Conservation (phyloP, 2,113 vertebrate species). For the Chlamydotis undulata region DNA sequence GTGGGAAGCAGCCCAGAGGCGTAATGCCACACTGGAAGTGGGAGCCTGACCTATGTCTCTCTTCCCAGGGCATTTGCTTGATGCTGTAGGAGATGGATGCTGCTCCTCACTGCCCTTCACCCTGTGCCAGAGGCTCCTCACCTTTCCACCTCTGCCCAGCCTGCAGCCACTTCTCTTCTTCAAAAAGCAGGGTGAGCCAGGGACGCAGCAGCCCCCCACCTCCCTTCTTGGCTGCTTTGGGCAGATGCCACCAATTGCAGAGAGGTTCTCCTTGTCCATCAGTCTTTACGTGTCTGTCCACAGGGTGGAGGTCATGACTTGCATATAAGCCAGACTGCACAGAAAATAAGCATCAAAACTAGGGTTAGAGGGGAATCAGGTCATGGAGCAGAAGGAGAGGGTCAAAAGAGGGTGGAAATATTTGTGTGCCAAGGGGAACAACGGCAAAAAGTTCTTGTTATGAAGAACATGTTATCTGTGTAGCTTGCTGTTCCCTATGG, state of each 20-base stretch:
- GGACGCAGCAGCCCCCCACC: not conserved
- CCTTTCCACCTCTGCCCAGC: not conserved
- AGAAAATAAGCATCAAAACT: not conserved
- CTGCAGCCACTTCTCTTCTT: not conserved
- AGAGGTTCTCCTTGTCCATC: not conserved
- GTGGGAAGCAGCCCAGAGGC: not conserved
- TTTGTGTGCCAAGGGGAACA: not conserved
- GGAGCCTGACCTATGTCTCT: not conserved
- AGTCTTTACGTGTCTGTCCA: not conserved
- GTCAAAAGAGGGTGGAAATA: not conserved
- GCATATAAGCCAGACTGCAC: not conserved
- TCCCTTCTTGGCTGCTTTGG: not conserved
- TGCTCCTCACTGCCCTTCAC: not conserved
- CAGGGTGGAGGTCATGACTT: constrained; percentile 46
- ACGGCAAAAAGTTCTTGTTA: not conserved
- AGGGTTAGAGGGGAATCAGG: not conserved
- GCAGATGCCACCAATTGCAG: not conserved
- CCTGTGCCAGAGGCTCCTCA: not conserved
- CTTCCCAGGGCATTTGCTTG: not conserved
- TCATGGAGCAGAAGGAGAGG: not conserved
- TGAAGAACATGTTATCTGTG: fast-evolving
- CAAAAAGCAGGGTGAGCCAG: not conserved
- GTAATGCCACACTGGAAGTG: fast-evolving
- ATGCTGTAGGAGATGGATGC: too few species aligned
- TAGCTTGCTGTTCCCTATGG: not conserved